Percentiles rank a stretch among this genome's conserved stretches.
These are phyloP conservation scores for Cottoperca gobio DNA, from an alignment of 2,797 vertebrate genomes.

Conservation along the genomic window DNA sequence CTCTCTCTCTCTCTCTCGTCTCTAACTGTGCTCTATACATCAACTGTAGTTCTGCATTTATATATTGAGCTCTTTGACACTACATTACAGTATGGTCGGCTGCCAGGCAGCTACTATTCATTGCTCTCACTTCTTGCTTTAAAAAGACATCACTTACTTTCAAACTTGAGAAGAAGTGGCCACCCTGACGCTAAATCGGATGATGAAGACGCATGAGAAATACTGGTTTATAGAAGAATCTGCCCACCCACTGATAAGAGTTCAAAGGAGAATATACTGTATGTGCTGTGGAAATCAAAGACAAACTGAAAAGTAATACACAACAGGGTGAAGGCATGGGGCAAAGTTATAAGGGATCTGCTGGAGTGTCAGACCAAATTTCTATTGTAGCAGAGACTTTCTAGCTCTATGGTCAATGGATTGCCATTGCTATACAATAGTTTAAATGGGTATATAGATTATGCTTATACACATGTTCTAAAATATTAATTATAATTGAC, in stretches of 20 bases:
- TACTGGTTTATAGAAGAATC: not conserved
- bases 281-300: not conserved
- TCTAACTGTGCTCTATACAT: not conserved
- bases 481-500: not conserved
- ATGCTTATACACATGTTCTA: not conserved
- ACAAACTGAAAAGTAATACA: not conserved
- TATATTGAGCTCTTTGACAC: constrained; percentile 26
- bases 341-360: not conserved
- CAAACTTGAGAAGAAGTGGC: not conserved
- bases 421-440: not conserved
- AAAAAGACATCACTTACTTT: constrained; percentile 20
- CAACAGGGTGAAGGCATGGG: not conserved
- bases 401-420: not conserved
- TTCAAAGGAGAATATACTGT: not conserved
- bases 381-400: not conserved
- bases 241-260: not conserved
- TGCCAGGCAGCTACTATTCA: not conserved
- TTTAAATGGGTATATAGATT: not conserved
- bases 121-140: not conserved
- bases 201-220: not conserved
- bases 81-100: not conserved
- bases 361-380: not conserved
- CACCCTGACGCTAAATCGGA: constrained; percentile 7
- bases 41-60: constrained; percentile 9
- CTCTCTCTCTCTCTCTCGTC: constrained; percentile 6